Conservation (phyloP, 2,888 invertebrate genomes). For the Callimorpha dominula region DNA sequence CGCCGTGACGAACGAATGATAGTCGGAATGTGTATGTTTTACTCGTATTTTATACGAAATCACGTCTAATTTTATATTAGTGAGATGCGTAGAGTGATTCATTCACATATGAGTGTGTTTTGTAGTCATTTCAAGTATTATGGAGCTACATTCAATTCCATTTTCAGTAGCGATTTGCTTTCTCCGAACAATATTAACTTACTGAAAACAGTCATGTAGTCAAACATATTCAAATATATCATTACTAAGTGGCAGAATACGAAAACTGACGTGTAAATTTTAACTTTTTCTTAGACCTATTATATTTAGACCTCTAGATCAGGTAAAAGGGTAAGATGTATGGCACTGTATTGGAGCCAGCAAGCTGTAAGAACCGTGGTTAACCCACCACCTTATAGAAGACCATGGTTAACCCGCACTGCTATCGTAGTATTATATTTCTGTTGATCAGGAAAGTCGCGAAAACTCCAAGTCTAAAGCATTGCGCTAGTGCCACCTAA, state of each 20-base stretch:
- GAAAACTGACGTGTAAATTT: not conserved
- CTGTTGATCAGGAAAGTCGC: too few species aligned
- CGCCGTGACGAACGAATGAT: constrained; percentile 63
- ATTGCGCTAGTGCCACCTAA: too few species aligned
- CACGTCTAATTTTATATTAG: constrained; percentile 60
- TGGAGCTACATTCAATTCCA: constrained; percentile 3
- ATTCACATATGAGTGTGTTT: constrained; percentile 26
- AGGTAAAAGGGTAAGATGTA: not conserved
- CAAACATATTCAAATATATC: too few species aligned
- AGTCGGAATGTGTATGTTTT: constrained; percentile 55
- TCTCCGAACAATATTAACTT: not conserved
- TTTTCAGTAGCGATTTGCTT: constrained; percentile 5
- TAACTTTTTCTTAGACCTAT: not conserved
- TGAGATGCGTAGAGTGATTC: constrained; percentile 47
- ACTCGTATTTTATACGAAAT: constrained; percentile 55
- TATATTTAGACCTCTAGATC: not conserved
- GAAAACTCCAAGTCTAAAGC: too few species aligned
- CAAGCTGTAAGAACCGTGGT: too few species aligned
- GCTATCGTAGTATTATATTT: too few species aligned
- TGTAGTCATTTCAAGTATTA: constrained; percentile 5
- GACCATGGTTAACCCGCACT: too few species aligned
- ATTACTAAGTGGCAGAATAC: not conserved
- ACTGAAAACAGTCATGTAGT: not conserved
- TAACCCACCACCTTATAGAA: too few species aligned
- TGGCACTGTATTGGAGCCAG: not conserved